A percentile compares a stretch with the other conserved stretches of the same genome.
Conservation (phyloP, 2,797 vertebrate genomes). For the Rachycentron canadum region DNA sequence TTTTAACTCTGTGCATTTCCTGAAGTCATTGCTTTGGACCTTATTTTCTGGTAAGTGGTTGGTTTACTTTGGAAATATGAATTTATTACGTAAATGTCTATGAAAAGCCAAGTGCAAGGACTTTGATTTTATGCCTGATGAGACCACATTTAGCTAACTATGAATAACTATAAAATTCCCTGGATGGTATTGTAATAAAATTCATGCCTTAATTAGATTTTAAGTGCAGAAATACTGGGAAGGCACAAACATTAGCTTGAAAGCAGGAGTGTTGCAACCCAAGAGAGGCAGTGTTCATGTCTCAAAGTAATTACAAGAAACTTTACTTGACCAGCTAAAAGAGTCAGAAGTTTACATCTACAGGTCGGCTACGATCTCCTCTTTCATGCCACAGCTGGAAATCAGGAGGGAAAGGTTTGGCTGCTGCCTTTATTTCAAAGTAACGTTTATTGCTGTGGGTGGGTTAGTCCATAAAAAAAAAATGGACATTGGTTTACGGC, state of each 20-base stretch:
- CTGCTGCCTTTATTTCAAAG: constrained; percentile 15
- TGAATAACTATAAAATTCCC: constrained; percentile 19
- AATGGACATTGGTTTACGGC: constrained; percentile 29
- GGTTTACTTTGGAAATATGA: constrained; percentile 56
- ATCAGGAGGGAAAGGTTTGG: constrained; percentile 13
- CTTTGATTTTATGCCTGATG: constrained; percentile 29
- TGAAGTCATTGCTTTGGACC: constrained; percentile 22
- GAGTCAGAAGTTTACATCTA: constrained; percentile 1
- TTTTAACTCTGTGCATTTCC: constrained; percentile 19
- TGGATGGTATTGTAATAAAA: constrained; percentile 12
- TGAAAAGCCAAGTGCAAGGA: constrained; percentile 20
- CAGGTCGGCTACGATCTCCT: neutral
- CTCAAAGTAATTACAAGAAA: constrained; percentile 15
- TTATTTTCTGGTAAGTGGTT: constrained; percentile 34
- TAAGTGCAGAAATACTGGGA: constrained; percentile 3
- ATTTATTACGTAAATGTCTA: constrained; percentile 23
- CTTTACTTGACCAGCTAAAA: constrained; percentile 27
- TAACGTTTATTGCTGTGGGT: constrained; percentile 25
- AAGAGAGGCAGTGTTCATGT: neutral
- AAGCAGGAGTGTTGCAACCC: neutral
- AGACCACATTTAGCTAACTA: constrained; percentile 19
- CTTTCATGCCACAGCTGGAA: constrained; percentile 34
- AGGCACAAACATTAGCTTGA: neutral
- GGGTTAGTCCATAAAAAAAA: constrained; percentile 42
- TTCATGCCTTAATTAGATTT: constrained; percentile 24